A percentile compares a stretch with the other conserved stretches of the same genome.
Evolutionary conservation across 2,888 invertebrate genomes (phyloP).

Genomic region (Sinodicranocentrus sp.): DNA sequence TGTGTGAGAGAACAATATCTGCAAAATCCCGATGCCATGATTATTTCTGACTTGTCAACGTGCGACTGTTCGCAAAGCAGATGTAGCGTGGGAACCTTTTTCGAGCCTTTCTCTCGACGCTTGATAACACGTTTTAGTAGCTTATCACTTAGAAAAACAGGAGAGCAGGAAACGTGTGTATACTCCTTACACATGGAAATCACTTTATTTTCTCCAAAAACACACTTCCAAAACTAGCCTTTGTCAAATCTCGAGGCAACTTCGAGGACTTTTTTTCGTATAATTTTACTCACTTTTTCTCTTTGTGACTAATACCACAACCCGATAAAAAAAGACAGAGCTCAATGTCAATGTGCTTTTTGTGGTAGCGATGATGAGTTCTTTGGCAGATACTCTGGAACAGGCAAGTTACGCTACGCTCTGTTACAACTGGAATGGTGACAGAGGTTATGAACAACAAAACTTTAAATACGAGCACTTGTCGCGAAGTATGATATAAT

Average conservation of each 20-base stretch:
- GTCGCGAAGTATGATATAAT: conserved; percentile 28
- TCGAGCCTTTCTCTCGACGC: background rate
- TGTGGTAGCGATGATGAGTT: background rate
- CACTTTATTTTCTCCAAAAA: conserved; percentile 9
- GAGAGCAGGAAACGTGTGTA: background rate
- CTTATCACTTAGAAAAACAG: conserved; percentile 2
- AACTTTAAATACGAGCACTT: conserved; percentile 61
- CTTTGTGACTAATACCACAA: conserved; percentile 9
- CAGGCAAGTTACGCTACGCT: conserved; percentile 18
- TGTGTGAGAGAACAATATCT: background rate
- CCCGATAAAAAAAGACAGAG: background rate
- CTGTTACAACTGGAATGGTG: conserved; percentile 63
- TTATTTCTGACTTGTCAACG: background rate
- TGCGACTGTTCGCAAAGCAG: conserved; percentile 7
- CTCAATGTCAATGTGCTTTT: background rate
- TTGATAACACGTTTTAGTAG: background rate
- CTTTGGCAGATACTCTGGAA: conserved; percentile 14
- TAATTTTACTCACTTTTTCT: background rate
- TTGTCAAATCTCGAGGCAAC: background rate
- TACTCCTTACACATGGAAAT: conserved; percentile 18
- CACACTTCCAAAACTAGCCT: conserved; percentile 3
- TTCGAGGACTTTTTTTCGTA: background rate
- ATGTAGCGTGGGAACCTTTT: background rate
- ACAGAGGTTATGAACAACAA: conserved; percentile 46
- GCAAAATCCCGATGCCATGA: conserved; percentile 34